Evolutionary conservation across 2,113 vertebrate species (phyloP).

Genomic region (Abramis brama): DNA sequence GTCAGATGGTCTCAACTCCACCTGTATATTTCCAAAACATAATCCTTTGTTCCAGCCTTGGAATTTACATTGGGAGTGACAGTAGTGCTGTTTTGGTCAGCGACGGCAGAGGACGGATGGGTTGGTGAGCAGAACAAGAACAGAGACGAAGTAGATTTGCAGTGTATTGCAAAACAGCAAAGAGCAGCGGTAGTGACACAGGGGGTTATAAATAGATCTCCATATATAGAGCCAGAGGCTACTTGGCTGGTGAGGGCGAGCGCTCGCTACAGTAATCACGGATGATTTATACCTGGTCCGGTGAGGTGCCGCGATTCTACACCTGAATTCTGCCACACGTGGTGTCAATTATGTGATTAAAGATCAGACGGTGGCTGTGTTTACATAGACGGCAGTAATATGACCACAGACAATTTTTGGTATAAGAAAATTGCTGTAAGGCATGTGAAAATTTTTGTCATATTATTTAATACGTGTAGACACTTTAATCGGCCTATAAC

Average conservation of each 20-base stretch:
- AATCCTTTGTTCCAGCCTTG: not conserved
- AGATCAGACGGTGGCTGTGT: not conserved
- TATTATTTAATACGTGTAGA: slow-evolving; percentile 7
- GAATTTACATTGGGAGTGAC: not conserved
- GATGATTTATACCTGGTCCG: slow-evolving; percentile 19
- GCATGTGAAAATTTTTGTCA: not conserved
- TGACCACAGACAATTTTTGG: not conserved
- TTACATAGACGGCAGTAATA: not conserved
- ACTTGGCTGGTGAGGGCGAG: not conserved
- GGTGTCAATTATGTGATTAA: slow-evolving; percentile 22
- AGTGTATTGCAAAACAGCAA: slow-evolving; percentile 8
- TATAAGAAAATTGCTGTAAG: not conserved
- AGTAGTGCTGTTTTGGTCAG: not conserved
- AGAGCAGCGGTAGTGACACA: slow-evolving; percentile 12
- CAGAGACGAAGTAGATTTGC: slow-evolving; percentile 19
- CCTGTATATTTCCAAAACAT: not conserved
- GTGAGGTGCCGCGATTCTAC: slow-evolving; percentile 13
- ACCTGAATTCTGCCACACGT: slow-evolving; percentile 27
- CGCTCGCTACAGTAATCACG: slow-evolving; percentile 24
- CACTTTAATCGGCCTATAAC: not conserved
- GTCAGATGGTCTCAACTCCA: not conserved
- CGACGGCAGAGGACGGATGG: slow-evolving; percentile 9
- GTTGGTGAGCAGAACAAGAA: slow-evolving; percentile 12
- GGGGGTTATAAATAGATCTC: slow-evolving; percentile 41
- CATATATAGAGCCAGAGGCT: slow-evolving; percentile 30